These are phyloP conservation scores for Lates japonicus DNA, from an alignment of 2,797 vertebrate species.

Conservation along the genomic window DNA sequence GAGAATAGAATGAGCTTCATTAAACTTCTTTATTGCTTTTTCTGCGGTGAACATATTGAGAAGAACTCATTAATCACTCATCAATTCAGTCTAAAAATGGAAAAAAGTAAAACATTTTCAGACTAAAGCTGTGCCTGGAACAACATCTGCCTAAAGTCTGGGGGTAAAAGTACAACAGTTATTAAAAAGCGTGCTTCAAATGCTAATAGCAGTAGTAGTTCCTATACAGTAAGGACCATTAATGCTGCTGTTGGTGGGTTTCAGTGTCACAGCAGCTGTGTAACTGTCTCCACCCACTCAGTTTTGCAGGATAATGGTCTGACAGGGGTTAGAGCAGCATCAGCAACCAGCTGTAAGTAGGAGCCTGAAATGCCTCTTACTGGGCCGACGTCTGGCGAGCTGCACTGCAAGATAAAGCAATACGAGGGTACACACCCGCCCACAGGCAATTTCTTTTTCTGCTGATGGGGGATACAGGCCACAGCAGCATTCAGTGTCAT, in stretches of 20 bases:
- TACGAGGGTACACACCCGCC: constrained; percentile 1
- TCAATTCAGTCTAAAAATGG: neutral
- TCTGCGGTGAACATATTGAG: constrained; percentile 7
- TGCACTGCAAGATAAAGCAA: constrained; percentile 44
- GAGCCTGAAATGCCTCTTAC: constrained; percentile 27
- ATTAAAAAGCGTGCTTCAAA: neutral
- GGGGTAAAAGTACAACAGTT: neutral
- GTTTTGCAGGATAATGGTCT: constrained; percentile 43
- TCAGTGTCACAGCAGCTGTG: constrained; percentile 31
- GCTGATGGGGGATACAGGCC: constrained; percentile 33
- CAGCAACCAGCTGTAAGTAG: constrained; percentile 32
- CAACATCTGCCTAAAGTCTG: neutral
- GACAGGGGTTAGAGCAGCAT: constrained; percentile 42
- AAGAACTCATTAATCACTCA: neutral
- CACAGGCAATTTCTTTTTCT: constrained; percentile 47
- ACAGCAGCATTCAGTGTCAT: neutral
- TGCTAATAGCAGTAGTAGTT: neutral
- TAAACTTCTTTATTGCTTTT: constrained; percentile 29
- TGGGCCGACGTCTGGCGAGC: constrained; percentile 4
- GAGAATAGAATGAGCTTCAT: constrained; percentile 33
- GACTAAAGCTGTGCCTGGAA: neutral
- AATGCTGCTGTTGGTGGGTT: constrained; percentile 23
- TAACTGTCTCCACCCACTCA: constrained; percentile 28
- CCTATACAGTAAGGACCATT: neutral
- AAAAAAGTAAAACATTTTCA: neutral